Evolutionary conservation across 1,140 invertebrate species (phyloP), one percentile per base, ranked within the genome.

Genomic region (Drosophila nigrodunni): DNA sequence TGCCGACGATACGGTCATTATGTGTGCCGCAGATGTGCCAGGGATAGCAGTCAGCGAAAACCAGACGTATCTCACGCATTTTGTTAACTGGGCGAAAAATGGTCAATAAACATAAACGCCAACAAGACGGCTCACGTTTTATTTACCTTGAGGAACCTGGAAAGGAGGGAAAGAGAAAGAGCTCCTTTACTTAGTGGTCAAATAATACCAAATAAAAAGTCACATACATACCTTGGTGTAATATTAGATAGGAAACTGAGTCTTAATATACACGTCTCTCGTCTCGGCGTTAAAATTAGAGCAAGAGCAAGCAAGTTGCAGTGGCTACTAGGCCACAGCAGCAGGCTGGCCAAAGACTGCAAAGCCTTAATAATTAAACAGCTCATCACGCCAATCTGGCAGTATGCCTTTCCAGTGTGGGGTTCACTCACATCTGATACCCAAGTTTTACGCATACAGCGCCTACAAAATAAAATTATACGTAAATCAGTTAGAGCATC

Each of bases 301-400:
- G 37, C 37, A 8, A 60, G 57, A 34, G 57, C 57, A 6, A 13
- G 3, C 3, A 57, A 55, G 21, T n/a, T 66, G 6, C 30, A 57
- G 2, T 66, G 64, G 64, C 43, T 66, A 0, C 7, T 57, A 0
- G 41, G 52, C 4, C 25, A 7, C 4, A 55, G 7, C 0, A 66
- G 50, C 15, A 25, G 7, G 1, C 15, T 66, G 10, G 21, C 13
- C 7, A 66, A 46, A 2, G 15, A n/a, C 3, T 57, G 52, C 25
- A 66, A 47, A 37, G 43, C 34, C 1, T 2, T 46, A 0, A 10
- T 47, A 3, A 47, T 57, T 0, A 57, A 66, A n/a, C 64, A 66
- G 25, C 34, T 66, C 2, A 66, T 66, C 1, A 57, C 47, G 52
- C 64, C 64, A 8, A 57, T 66, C 0, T 66, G 64, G 64, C 50